A percentile compares a stretch with the other conserved stretches of the same genome.
These are phyloP conservation scores for Sarcoramphus papa DNA, from an alignment of 2,797 vertebrate genomes.

Conservation along the genomic window DNA sequence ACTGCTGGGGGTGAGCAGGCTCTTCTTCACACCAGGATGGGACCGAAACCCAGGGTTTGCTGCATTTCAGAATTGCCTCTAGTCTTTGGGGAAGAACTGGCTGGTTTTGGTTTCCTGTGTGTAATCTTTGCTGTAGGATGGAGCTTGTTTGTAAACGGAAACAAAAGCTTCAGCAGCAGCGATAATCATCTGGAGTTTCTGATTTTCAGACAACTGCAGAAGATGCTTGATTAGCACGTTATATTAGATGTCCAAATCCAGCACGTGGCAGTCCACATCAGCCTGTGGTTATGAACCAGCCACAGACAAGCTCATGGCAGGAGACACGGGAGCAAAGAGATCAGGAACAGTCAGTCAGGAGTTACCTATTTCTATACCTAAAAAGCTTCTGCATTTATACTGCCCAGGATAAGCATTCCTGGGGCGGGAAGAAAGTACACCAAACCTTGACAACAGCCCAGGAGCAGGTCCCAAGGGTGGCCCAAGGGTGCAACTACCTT, in stretches of 20 bases:
- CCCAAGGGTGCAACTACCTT: background rate
- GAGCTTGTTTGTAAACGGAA: background rate
- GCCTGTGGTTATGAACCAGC: background rate
- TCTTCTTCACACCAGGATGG: background rate
- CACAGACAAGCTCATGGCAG: background rate
- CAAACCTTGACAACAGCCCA: background rate
- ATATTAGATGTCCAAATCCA: background rate
- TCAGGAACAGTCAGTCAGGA: background rate
- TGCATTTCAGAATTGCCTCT: background rate
- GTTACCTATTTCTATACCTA: background rate
- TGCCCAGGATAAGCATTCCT: background rate
- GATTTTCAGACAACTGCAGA: background rate
- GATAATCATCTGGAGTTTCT: background rate
- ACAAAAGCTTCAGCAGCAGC: background rate
- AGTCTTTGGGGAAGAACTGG: background rate
- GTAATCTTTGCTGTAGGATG: background rate
- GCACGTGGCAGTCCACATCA: background rate
- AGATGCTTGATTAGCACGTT: background rate
- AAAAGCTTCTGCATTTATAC: background rate
- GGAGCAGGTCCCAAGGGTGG: background rate
- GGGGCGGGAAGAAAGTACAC: background rate
- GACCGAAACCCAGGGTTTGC: background rate
- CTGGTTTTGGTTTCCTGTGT: background rate
- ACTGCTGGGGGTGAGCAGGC: background rate
- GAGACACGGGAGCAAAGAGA: background rate